Evolutionary conservation across 2,888 invertebrate genomes (phyloP).

Genomic region (Tricholauxania praeusta): DNA sequence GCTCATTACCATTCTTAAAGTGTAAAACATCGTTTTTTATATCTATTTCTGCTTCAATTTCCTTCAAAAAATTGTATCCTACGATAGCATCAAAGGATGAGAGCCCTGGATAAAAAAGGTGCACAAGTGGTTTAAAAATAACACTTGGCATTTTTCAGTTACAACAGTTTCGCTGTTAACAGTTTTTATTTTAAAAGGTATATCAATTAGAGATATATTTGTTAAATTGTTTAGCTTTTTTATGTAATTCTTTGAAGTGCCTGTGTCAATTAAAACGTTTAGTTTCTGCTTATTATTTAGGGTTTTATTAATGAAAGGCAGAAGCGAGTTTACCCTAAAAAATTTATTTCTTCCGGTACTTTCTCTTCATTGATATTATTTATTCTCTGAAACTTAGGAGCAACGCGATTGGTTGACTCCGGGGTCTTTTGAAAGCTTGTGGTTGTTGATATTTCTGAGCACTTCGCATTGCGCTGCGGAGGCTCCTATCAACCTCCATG

Average conservation of each 20-base stretch:
- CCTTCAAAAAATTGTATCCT: constrained; percentile 14
- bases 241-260: constrained; percentile 10
- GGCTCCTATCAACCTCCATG: constrained; percentile 12
- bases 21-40: constrained; percentile 16
- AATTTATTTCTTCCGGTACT: neutral
- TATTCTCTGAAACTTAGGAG: too few relatives aligned
- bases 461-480: constrained; percentile 26
- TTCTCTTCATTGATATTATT: too few relatives aligned
- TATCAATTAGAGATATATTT: neutral
- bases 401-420: neutral
- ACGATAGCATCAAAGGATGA: neutral
- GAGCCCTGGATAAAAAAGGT: neutral
- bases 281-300: neutral
- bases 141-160: too few relatives aligned
- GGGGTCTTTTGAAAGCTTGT: neutral
- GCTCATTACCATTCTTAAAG: too few relatives aligned
- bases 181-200: constrained; percentile 2
- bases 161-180: neutral
- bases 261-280: neutral
- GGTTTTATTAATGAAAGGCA: constrained; percentile 9
- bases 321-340: constrained; percentile 13
- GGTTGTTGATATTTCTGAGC: neutral
- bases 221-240: neutral
- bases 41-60: constrained; percentile 27
- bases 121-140: too few relatives aligned